Evolutionary conservation across 1,140 invertebrate genomes (phyloP).

Genomic region (Lerema accius): DNA sequence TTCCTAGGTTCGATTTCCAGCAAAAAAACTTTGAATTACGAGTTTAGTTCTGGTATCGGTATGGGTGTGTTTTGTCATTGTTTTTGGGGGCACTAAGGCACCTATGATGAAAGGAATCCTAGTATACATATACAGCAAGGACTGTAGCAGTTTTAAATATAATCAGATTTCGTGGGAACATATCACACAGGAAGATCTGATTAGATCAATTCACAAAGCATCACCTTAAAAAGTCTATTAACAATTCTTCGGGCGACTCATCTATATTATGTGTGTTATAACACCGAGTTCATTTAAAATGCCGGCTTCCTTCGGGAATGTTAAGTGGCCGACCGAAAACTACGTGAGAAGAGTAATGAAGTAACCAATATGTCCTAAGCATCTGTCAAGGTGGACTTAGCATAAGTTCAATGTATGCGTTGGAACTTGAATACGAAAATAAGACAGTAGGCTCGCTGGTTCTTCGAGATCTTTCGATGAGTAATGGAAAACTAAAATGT

Average conservation of each 20-base stretch:
- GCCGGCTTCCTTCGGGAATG: conserved; percentile 60
- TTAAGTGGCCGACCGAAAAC: conserved; percentile 60
- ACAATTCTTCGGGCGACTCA: conserved; percentile 50
- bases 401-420: conserved; percentile 22
- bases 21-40: no score
- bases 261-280: conserved; percentile 53
- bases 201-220: conserved; percentile 50
- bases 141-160: neutral
- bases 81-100: no score
- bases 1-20: no score
- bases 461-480: neutral
- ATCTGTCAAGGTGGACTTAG: conserved; percentile 32
- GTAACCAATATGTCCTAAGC: conserved; percentile 34
- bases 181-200: conserved; percentile 47
- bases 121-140: no score
- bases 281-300: conserved; percentile 71
- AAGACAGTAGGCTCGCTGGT: neutral
- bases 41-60: no score
- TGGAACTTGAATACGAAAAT: conserved; percentile 26
- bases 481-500: no score
- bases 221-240: conserved; percentile 42
- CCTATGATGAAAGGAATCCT: no score
- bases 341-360: conserved; percentile 63
- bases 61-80: no score
- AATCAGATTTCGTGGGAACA: conserved; percentile 39